phyloP scores from a whole-genome alignment of 2,113 vertebrate genomes.

The Ursus arctos region DNA sequence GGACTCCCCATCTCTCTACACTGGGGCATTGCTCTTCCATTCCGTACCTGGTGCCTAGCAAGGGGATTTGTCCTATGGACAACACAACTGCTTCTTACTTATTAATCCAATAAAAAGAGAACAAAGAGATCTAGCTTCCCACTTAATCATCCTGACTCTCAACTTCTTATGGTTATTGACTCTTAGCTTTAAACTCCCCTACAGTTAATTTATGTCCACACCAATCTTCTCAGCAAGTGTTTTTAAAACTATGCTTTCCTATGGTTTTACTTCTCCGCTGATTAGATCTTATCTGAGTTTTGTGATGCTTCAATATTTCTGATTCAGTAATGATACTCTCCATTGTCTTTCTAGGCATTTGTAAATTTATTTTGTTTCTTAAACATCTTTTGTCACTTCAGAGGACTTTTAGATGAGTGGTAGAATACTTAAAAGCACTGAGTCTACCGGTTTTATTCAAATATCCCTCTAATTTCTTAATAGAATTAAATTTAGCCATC shows the following conservation, averaged over 20 bases:
- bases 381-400: not conserved
- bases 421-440: not conserved
- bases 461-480: not conserved
- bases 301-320: not conserved
- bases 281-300: not conserved
- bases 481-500: not conserved
- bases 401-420: not conserved
- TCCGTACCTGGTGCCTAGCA: not conserved
- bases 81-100: not conserved
- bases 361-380: not conserved
- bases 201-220: not conserved
- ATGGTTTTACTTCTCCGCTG: not conserved
- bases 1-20: not conserved
- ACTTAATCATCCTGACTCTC: not conserved
- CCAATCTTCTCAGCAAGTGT: not conserved
- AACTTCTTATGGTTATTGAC: not conserved
- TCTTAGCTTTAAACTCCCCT: not conserved
- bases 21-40: not conserved
- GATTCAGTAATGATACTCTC: not conserved
- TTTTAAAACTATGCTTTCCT: not conserved
- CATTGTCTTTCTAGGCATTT: not conserved
- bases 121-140: not conserved
- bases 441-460: not conserved
- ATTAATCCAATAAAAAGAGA: not conserved
- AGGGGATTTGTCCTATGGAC: not conserved